Evolutionary conservation across 92 coral and sea anemone species (phyloP).

Genomic region (Bergia puertoricense): DNA sequence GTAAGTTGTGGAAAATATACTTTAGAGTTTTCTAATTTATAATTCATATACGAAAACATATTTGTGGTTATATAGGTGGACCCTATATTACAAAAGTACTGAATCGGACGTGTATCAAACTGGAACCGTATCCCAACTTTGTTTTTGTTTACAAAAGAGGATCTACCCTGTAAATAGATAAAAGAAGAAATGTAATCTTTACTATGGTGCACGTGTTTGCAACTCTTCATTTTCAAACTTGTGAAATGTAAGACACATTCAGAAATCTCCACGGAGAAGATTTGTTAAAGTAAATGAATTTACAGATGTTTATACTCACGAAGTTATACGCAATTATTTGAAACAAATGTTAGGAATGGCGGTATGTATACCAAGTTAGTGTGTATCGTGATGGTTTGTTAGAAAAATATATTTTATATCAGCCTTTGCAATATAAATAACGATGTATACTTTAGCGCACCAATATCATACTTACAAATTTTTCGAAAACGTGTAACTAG

Average conservation of each 20-base stretch:
- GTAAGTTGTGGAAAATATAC: neutral
- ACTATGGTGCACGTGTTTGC: too few relatives aligned
- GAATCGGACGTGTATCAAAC: neutral
- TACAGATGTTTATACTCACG: neutral
- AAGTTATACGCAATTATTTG: neutral
- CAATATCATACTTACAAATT: too few relatives aligned
- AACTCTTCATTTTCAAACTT: neutral
- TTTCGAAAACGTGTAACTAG: too few relatives aligned
- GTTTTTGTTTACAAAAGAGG: neutral
- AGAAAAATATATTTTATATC: too few relatives aligned
- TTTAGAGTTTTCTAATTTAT: neutral
- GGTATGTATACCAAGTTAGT: too few relatives aligned
- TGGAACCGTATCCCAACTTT: neutral
- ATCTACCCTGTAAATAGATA: neutral
- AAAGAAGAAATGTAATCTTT: neutral
- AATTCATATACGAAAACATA: neutral
- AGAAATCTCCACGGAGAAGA: too few relatives aligned
- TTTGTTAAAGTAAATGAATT: too few relatives aligned
- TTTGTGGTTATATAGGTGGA: neutral
- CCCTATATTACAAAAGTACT: neutral
- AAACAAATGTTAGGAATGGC: neutral
- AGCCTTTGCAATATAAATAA: neutral
- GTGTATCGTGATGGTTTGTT: neutral
- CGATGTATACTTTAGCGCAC: neutral
- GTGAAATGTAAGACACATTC: neutral